Evolutionary conservation across 2,888 invertebrate species (phyloP).

Genomic region (Pollenia amentaria): DNA sequence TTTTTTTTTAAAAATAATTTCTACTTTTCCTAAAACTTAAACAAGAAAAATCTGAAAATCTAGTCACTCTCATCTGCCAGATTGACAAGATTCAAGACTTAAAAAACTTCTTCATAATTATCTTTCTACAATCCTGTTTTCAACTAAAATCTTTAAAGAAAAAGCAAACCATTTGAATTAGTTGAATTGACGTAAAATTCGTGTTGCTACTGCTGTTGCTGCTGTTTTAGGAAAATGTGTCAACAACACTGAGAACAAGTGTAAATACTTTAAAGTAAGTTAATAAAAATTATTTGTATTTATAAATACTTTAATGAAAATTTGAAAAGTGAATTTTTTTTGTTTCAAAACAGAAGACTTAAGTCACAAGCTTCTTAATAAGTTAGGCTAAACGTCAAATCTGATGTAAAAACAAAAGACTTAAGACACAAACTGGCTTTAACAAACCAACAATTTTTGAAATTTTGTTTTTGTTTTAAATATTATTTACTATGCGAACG

Average conservation of each 20-base stretch:
- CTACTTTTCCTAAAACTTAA: neutral
- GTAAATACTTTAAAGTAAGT: slow-evolving; percentile 65
- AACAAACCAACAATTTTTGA: too few species aligned
- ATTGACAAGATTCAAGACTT: neutral
- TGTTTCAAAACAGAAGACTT: slow-evolving; percentile 19
- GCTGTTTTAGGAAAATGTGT: slow-evolving; percentile 62
- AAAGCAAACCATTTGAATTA: neutral
- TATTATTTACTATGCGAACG: neutral
- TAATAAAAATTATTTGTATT: neutral
- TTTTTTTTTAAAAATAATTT: neutral
- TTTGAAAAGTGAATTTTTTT: neutral
- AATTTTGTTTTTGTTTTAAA: neutral
- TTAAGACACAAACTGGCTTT: slow-evolving; percentile 23
- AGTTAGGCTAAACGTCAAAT: neutral
- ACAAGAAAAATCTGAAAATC: neutral
- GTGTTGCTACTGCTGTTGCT: slow-evolving; percentile 19
- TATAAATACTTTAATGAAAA: too few species aligned
- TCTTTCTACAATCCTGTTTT: slow-evolving; percentile 41
- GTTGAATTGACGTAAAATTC: neutral
- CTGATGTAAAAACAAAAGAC: slow-evolving; percentile 27
- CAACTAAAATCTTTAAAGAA: neutral
- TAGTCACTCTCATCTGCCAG: neutral
- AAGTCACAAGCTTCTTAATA: neutral
- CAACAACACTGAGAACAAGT: slow-evolving; percentile 60
- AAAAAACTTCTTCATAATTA: slow-evolving; percentile 29